Base-by-base conservation (phyloP, 2,888 invertebrate species). In the Orchesella flavescens region DNA sequence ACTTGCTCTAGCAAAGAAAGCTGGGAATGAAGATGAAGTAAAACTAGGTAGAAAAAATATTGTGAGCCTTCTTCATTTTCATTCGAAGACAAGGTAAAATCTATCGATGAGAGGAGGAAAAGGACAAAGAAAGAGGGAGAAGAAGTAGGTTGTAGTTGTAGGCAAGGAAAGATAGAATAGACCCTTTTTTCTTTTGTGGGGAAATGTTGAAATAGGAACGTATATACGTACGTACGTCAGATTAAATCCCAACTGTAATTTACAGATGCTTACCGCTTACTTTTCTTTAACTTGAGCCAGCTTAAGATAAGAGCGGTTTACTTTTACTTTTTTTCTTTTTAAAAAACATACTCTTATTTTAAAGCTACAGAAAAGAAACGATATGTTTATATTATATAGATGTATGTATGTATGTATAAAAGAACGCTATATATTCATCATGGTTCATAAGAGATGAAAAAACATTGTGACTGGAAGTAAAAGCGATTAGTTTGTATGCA, bases 401-500 rank as follows among this genome's bases (percentile, higher is more conserved):
- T 65, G 23, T 53, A 53, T 71, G 23, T 68, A 69, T 69, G 46
- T 59, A 44, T 21, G n/a, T 69, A 24, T 57, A 69, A 46, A 74
- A 57, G 17, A 57, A 57, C 7, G n/a, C 17, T 57, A 9, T 57
- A 5, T 10, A 13, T 59, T 57, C 68, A 68, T 77, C 44, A 77
- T 34, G 68, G 5, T 17, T 46, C 63, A 65, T 44, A 72, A 34
- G 21, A 76, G 78, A 69, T 53, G 57, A 71, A 78, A 72, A 77
- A 74, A 72, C 69, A 76, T 77, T 65, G 76, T 72, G 75, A 63
- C 63, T 81, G 75, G 44, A 53, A 80, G 63, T 79, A 72, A 76
- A 83, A 84, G 69, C 84, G 84, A 84, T 84, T 84, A 84, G 84
- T 84, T 84, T 76, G 76, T 84, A 84, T 84, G 84, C 72, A 84